Percentiles rank a stretch among this genome's conserved stretches.
phyloP scores from a whole-genome alignment of 2,888 invertebrate genomes.

The Torymus tubicola region DNA sequence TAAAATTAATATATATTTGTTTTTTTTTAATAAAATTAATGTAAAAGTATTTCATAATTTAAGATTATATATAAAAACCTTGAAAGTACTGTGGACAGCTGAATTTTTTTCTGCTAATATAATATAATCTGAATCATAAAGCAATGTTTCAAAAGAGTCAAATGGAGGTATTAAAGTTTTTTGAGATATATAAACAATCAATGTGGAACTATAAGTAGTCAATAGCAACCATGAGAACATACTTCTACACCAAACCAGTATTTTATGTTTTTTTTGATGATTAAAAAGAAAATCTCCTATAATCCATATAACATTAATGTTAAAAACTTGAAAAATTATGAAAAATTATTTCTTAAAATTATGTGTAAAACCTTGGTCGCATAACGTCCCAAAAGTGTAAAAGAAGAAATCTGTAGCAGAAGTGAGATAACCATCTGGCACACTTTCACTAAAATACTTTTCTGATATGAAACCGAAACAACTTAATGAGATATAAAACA shows the following conservation, averaged over 20 bases:
- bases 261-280: not conserved
- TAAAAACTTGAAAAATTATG: not conserved
- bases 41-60: not conserved
- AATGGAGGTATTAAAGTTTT: conserved; percentile 60
- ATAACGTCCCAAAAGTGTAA: conserved; percentile 61
- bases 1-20: no score
- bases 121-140: conserved; percentile 57
- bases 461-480: conserved; percentile 55
- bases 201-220: conserved; percentile 56
- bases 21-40: not conserved
- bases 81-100: conserved; percentile 9
- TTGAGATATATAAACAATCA: conserved; percentile 58
- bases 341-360: no score
- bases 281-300: conserved; percentile 1
- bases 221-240: conserved; percentile 59
- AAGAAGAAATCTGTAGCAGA: conserved; percentile 61
- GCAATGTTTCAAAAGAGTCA: conserved; percentile 49
- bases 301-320: not conserved
- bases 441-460: not conserved
- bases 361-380: conserved; percentile 59
- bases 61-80: not conserved
- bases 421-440: not conserved
- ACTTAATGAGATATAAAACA: conserved; percentile 54
- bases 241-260: not conserved
- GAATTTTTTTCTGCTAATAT: conserved; percentile 56